Percentiles rank a stretch among this genome's conserved stretches.
These are phyloP conservation scores for Conus betulinus DNA, from an alignment of 1,140 invertebrate genomes.

Conservation along the genomic window DNA sequence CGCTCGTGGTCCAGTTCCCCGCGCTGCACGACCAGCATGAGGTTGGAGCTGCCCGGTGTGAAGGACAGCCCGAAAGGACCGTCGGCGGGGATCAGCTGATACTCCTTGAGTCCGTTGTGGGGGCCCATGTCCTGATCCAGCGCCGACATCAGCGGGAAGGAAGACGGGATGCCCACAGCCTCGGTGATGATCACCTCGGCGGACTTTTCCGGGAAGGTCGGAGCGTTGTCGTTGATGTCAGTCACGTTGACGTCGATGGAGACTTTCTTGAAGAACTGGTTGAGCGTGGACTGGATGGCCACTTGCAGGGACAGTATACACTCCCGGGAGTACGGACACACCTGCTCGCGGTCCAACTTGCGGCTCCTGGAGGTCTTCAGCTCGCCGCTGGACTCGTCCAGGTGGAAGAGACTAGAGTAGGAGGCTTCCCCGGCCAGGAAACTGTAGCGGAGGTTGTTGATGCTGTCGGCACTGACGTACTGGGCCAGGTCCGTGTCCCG, in stretches of 20 bases:
- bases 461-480: conserved; percentile 31
- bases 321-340: conserved; percentile 48
- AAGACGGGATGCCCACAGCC: conserved; percentile 55
- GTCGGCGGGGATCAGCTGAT: conserved; percentile 54
- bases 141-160: conserved; percentile 61
- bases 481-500: conserved; percentile 40
- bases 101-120: conserved; percentile 55
- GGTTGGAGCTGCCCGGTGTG: conserved; percentile 58
- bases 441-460: conserved; percentile 43
- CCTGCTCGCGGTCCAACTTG: conserved; percentile 49
- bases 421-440: conserved; percentile 47
- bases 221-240: conserved; percentile 74
- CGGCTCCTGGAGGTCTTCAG: conserved; percentile 34
- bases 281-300: conserved; percentile 45
- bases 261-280: conserved; percentile 49
- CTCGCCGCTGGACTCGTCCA: conserved; percentile 48
- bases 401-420: conserved; percentile 38
- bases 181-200: conserved; percentile 92
- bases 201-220: conserved; percentile 66
- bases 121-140: conserved; percentile 63
- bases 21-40: conserved; percentile 51
- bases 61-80: conserved; percentile 60
- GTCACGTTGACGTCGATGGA: conserved; percentile 77
- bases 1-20: conserved; percentile 63
- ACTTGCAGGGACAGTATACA: conserved; percentile 51